Base-by-base conservation (phyloP, 1,140 invertebrate genomes). In the Oryzaephilus surinamensis region DNA sequence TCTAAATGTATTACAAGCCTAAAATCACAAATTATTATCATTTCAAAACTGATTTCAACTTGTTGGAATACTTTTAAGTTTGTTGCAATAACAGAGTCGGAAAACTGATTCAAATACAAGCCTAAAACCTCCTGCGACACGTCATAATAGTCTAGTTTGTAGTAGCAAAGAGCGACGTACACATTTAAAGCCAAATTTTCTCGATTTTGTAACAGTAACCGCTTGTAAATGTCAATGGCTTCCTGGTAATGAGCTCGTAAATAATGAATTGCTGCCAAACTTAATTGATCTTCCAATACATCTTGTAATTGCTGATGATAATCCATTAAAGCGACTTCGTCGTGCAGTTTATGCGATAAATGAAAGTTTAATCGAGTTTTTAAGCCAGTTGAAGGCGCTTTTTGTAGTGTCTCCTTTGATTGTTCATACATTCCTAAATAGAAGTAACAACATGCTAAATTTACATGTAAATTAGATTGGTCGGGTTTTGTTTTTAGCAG, bases 151-250 rank as follows among this genome's bases (percentile, higher is more conserved):
- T 97, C 95, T 32, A 97, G 63, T 63, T 98, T 98, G 61, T 98
- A 98, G 61, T 97, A 98, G 54, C 95, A 98, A 6, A 98, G 64
- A 0, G 94, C 96, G 36, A 98, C 82, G 63, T 99, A 99, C 6
- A 98, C 91, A 66, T 97, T 97, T 28, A 99, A 63, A 5, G 95
- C 95, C 48, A 95, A 64, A 63, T 82, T 94, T 33, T 93, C 84
- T 51, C 91, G 82, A 65, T 96, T 93, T 49, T 94, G 89, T 1
- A 94, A 61, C 10, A 98, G 66, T 32, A 97, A 76, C 45, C 89
- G 77, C 64, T 99, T 99, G 58, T 99, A 99, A 48, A 98, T 92
- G 64, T 99, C 95, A 50, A 98, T 97, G 14, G 96, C 93, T 66
- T 98, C 95, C 64, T 98, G 93, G 63, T 97, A 98, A 62, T 98